A percentile compares a stretch with the other conserved stretches of the same genome.
Conservation (phyloP, 2,113 vertebrate species). For the Phalacrocorax pelagicus region DNA sequence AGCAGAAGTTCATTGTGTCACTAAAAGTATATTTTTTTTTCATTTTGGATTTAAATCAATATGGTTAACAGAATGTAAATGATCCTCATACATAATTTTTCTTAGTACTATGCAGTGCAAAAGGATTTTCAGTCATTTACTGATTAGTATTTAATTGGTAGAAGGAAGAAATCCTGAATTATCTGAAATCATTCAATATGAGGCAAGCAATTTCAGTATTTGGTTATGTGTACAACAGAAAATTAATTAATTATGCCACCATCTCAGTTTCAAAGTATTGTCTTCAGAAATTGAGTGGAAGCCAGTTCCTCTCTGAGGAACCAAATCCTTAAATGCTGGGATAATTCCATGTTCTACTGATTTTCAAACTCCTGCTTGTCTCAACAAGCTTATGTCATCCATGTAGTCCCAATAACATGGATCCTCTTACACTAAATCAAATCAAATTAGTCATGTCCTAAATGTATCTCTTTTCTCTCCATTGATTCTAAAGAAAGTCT, state of each 20-base stretch:
- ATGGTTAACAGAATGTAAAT: not conserved
- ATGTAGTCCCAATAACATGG: rapidly evolving
- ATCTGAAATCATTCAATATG: not conserved
- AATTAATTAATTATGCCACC: not conserved
- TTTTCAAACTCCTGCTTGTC: not conserved
- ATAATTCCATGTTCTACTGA: not conserved
- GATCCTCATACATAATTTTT: not conserved
- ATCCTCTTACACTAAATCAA: not conserved
- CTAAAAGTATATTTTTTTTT: not conserved
- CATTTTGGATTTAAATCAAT: not conserved
- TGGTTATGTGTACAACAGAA: not conserved
- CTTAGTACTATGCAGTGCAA: not conserved
- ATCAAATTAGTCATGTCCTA: not conserved
- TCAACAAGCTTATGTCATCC: not conserved
- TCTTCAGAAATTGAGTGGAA: not conserved
- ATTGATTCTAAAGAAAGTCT: not conserved
- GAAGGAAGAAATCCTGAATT: not conserved
- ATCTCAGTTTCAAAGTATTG: not conserved
- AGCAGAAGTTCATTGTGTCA: not conserved
- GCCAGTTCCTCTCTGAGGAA: not conserved
- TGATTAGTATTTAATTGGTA: not conserved
- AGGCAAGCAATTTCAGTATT: not conserved
- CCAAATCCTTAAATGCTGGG: not conserved
- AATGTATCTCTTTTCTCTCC: not conserved
- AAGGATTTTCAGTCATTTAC: not conserved